Conservation (phyloP, 2,888 invertebrate genomes). For the Cheilosia impressa region DNA sequence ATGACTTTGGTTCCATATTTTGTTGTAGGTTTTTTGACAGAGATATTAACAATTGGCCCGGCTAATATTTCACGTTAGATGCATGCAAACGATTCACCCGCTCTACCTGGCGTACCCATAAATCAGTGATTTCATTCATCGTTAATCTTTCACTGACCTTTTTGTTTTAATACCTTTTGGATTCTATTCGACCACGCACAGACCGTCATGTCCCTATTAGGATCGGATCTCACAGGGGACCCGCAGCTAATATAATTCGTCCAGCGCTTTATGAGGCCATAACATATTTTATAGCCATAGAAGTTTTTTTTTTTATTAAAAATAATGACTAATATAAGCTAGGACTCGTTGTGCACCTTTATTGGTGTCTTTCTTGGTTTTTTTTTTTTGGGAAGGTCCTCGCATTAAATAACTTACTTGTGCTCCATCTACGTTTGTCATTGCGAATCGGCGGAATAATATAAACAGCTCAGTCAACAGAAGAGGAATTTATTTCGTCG, state of each 20-base stretch:
- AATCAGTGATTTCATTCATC: constrained; percentile 35
- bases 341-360: background rate
- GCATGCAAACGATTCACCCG: background rate
- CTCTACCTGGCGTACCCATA: background rate
- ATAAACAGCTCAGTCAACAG: constrained; percentile 36
- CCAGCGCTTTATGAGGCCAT: constrained; percentile 42
- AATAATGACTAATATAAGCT: constrained; percentile 46
- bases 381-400: constrained; percentile 6
- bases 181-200: background rate
- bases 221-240: background rate
- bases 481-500: constrained; percentile 13
- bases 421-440: constrained; percentile 27
- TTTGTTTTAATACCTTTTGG: constrained; percentile 18
- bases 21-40: background rate
- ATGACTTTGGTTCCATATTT: no score
- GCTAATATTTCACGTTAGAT: background rate
- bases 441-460: constrained; percentile 29
- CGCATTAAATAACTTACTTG: constrained; percentile 29
- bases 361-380: background rate
- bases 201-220: background rate
- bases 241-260: constrained; percentile 42
- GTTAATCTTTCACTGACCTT: constrained; percentile 37
- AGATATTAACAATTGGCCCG: constrained; percentile 15
- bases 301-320: constrained; percentile 29
- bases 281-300: constrained; percentile 44